Evolutionary conservation across 2,113 vertebrate species (phyloP).

Genomic region (Falcunculus frontatus): DNA sequence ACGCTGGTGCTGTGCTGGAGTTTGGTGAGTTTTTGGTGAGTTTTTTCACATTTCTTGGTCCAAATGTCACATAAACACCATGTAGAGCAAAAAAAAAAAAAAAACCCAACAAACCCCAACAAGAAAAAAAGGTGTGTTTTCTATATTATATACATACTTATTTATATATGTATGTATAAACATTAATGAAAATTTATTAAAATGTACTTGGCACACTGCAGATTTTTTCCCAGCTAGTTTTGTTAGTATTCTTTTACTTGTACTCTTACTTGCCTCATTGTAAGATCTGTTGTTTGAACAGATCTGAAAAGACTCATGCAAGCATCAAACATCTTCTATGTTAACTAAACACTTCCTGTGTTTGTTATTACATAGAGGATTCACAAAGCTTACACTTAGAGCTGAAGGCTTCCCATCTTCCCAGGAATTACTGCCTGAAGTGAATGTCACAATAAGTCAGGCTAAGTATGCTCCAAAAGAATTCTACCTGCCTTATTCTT

Average conservation of each 20-base stretch:
- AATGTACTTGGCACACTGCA: not conserved
- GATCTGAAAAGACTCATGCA: not conserved
- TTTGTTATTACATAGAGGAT: not conserved
- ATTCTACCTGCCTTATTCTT: not conserved
- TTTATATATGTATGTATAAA: not conserved
- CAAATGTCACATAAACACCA: not conserved
- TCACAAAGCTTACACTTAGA: not conserved
- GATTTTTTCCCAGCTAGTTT: not conserved
- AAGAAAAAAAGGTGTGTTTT: not conserved
- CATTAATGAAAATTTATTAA: not conserved
- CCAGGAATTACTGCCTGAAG: not conserved
- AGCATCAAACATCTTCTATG: not conserved
- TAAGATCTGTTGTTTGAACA: not conserved
- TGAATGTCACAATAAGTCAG: not conserved
- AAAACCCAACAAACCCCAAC: not conserved
- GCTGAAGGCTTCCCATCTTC: not conserved
- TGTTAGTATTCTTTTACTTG: not conserved
- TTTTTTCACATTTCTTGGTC: not conserved
- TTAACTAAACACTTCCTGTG: not conserved
- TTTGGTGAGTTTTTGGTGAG: not conserved
- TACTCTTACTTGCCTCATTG: not conserved
- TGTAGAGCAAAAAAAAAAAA: not conserved
- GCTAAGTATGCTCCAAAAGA: not conserved
- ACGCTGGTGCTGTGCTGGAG: not conserved
- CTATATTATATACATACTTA: not conserved